These are phyloP conservation scores for Trididemnum miniatum DNA, from an alignment of 23 tunicate species.

Conservation along the genomic window DNA sequence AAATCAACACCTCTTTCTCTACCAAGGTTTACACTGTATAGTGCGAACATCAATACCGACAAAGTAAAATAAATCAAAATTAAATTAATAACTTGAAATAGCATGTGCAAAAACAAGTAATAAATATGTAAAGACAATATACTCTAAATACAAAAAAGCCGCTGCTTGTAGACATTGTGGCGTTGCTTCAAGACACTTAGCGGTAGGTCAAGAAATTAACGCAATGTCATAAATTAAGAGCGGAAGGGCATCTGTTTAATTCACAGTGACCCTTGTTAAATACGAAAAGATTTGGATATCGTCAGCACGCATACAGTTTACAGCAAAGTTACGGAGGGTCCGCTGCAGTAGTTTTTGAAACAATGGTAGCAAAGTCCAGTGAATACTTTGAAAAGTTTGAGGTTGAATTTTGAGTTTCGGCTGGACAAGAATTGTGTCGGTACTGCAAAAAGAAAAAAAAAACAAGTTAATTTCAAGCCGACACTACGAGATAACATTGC, in stretches of 20 bases:
- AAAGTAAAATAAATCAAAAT: too few relatives aligned
- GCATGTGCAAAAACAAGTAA: neutral
- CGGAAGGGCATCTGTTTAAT: slow-evolving; percentile 3
- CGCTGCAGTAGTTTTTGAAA: neutral
- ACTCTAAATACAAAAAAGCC: neutral
- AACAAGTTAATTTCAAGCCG: too few relatives aligned
- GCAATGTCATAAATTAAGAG: neutral
- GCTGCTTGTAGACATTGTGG: neutral
- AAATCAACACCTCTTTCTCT: too few relatives aligned
- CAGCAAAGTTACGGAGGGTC: neutral
- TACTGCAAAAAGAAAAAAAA: neutral
- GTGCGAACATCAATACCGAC: neutral
- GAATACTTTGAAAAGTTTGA: neutral
- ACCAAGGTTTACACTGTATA: neutral
- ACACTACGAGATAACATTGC: too few relatives aligned
- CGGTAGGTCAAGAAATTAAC: neutral
- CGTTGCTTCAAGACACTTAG: too few relatives aligned
- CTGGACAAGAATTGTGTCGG: neutral
- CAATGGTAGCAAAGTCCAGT: neutral
- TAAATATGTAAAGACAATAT: neutral
- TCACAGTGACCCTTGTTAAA: slow-evolving; percentile 6
- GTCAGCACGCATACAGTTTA: neutral
- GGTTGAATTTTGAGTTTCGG: neutral
- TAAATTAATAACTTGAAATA: too few relatives aligned
- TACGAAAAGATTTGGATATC: neutral